Conservation (phyloP, 1,140 invertebrate genomes). For the Drosophila teissieri region DNA sequence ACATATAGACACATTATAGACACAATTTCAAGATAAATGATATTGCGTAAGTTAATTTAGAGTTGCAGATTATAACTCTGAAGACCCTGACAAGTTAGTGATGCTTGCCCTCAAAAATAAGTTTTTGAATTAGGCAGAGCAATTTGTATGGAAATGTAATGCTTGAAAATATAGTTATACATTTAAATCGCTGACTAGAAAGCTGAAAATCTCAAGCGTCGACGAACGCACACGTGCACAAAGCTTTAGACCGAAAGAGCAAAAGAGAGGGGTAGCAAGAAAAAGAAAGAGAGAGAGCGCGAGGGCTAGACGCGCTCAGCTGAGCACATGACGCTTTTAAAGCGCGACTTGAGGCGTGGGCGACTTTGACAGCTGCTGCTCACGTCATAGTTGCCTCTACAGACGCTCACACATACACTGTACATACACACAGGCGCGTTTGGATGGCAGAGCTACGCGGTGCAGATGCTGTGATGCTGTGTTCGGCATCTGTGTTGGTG, state of each 20-base stretch:
- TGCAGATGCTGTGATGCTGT: slow-evolving; percentile 10
- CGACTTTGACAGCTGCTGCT: slow-evolving; percentile 39
- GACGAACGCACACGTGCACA: slow-evolving; percentile 42
- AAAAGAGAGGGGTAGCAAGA: slow-evolving; percentile 3
- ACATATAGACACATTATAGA: too few species aligned
- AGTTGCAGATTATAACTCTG: too few species aligned
- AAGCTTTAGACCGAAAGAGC: slow-evolving; percentile 16
- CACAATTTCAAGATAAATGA: too few species aligned
- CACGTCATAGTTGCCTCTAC: slow-evolving; percentile 57
- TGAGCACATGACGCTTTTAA: slow-evolving; percentile 70
- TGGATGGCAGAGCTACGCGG: background rate
- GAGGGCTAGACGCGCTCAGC: slow-evolving; percentile 55
- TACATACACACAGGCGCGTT: background rate
- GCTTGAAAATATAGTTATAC: background rate
- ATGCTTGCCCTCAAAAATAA: background rate
- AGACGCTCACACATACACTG: background rate
- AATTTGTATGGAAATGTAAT: background rate
- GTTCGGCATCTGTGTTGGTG: slow-evolving; percentile 13
- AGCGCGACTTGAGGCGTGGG: slow-evolving; percentile 68
- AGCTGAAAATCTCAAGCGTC: background rate
- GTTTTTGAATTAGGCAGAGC: background rate
- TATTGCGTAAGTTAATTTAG: too few species aligned
- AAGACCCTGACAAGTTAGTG: background rate
- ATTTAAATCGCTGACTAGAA: background rate
- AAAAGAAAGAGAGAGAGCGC: background rate